Conservation (phyloP, 2,888 invertebrate genomes). For the Drosophila picticornis region DNA sequence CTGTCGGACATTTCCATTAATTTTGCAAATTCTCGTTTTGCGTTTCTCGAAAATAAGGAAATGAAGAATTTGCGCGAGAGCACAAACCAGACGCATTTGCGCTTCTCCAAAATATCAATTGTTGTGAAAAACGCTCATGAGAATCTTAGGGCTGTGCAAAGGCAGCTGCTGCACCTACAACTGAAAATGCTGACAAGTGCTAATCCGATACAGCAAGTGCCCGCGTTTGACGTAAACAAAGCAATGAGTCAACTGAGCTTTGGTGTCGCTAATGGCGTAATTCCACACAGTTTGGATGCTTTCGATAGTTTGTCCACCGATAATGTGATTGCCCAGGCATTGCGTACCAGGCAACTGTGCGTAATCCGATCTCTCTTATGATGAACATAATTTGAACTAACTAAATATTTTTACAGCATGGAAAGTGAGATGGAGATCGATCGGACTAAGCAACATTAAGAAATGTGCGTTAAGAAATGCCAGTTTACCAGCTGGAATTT, state of each 20-base stretch:
- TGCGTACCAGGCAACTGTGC: slow-evolving; percentile 36
- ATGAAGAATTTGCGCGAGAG: slow-evolving; percentile 25
- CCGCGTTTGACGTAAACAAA: slow-evolving; percentile 27
- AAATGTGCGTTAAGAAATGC: too few relatives aligned
- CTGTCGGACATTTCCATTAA: slow-evolving; percentile 4
- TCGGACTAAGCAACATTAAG: not conserved
- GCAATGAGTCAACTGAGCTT: slow-evolving; percentile 39
- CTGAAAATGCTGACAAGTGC: slow-evolving; percentile 38
- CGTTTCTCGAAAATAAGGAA: not conserved
- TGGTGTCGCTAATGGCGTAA: not conserved
- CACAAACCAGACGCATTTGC: slow-evolving; percentile 37
- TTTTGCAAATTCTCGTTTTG: slow-evolving; percentile 10
- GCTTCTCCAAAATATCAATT: slow-evolving; percentile 32
- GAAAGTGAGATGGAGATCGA: slow-evolving; percentile 49
- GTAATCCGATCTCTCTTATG: slow-evolving; percentile 8
- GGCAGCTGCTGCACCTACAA: slow-evolving; percentile 35
- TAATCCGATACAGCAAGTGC: not conserved
- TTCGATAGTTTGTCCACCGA: slow-evolving; percentile 43
- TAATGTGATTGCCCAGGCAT: slow-evolving; percentile 39
- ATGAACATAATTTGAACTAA: not conserved
- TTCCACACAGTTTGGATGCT: not conserved
- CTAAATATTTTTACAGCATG: slow-evolving; percentile 46
- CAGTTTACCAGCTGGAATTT: not conserved
- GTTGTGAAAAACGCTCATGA: slow-evolving; percentile 2
- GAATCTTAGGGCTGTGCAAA: slow-evolving; percentile 24